Evolutionary conservation across 1,140 invertebrate species (phyloP).

Genomic region (Rhizoglyphus robini): DNA sequence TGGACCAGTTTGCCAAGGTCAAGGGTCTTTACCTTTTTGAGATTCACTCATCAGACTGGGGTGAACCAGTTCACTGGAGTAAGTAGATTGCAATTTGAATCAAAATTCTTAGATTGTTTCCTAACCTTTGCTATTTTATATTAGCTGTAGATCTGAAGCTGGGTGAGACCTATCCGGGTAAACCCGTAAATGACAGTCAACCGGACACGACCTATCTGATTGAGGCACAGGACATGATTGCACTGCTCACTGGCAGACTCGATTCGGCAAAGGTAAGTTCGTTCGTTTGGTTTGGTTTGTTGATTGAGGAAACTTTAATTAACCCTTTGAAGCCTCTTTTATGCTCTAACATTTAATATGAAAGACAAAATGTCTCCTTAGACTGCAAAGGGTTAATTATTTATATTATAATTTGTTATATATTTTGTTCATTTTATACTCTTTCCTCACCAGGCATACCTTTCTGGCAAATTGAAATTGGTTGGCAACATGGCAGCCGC

Average conservation of each 20-base stretch:
- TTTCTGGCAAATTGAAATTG: slow-evolving; percentile 77
- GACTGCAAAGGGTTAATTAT: no score
- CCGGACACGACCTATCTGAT: not conserved
- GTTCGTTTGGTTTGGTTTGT: no score
- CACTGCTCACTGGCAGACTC: not conserved
- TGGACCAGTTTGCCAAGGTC: no score
- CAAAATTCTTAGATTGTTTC: not conserved
- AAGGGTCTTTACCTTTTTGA: no score
- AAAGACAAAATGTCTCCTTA: no score
- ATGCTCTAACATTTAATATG: no score
- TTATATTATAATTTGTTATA: not conserved
- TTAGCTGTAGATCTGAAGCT: not conserved
- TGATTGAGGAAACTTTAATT: no score
- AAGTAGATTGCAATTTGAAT: no score
- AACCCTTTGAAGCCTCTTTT: no score
- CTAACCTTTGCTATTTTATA: not conserved
- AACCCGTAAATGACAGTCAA: not conserved
- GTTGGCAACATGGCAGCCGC: slow-evolving; percentile 81
- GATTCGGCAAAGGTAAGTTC: slow-evolving; percentile 24
- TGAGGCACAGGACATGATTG: not conserved
- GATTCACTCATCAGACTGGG: no score
- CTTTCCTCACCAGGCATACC: slow-evolving; percentile 47
- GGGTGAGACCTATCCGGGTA: not conserved
- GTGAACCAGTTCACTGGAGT: no score
- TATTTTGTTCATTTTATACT: not conserved